A percentile compares a stretch with the other conserved stretches of the same genome.
phyloP scores from a whole-genome alignment of 2,797 vertebrate genomes.

The Astyanax mexicanus region DNA sequence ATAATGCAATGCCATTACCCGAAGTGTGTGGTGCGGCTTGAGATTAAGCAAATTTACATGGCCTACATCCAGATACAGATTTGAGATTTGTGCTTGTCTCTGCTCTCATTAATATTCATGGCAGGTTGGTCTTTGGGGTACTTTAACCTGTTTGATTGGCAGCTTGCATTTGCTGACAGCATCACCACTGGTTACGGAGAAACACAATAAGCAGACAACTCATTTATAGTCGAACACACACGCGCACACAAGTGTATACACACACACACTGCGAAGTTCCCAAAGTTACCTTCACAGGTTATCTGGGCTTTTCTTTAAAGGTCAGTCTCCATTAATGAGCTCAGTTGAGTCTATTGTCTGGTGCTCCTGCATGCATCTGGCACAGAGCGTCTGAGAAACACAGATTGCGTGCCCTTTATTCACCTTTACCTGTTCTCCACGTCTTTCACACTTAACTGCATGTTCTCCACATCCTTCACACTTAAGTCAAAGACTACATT shows the following conservation, averaged over 20 bases:
- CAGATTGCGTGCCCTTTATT: slow-evolving; percentile 19
- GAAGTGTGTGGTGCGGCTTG: not conserved
- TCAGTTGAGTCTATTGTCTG: slow-evolving; percentile 34
- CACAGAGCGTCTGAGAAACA: slow-evolving; percentile 24
- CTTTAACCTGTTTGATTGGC: slow-evolving; percentile 32
- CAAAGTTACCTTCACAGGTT: slow-evolving; percentile 19
- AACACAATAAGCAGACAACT: not conserved
- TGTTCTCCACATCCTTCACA: not conserved
- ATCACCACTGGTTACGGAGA: not conserved
- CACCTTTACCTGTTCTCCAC: too few species aligned
- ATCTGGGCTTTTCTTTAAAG: slow-evolving; percentile 39
- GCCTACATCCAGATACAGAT: not conserved
- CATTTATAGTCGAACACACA: not conserved
- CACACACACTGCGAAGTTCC: not conserved
- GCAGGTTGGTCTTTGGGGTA: slow-evolving; percentile 13
- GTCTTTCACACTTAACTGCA: slow-evolving; percentile 13
- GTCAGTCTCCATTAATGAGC: slow-evolving; percentile 50
- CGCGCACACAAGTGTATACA: not conserved
- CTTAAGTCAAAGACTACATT: too few species aligned
- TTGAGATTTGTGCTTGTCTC: not conserved
- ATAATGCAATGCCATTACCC: not conserved
- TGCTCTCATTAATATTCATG: slow-evolving; percentile 43
- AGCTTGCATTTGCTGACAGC: slow-evolving; percentile 12
- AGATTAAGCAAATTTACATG: not conserved
- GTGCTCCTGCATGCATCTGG: slow-evolving; percentile 18